These are phyloP conservation scores for Haliaeetus leucogaster DNA, from an alignment of 2,113 vertebrate genomes.

Conservation along the genomic window DNA sequence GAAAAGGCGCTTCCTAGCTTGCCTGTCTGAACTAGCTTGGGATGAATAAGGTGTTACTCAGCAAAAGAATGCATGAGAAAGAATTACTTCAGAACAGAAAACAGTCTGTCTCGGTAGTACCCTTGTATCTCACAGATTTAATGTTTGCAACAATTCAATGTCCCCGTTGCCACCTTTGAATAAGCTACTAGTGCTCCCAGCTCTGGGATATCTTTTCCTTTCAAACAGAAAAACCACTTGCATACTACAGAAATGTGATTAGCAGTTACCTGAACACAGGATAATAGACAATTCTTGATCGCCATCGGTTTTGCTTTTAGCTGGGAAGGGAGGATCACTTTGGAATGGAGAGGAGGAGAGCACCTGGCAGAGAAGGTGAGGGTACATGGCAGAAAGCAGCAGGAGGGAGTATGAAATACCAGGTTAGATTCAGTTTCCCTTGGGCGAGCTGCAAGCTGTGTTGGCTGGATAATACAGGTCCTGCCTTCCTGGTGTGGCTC, in stretches of 20 bases:
- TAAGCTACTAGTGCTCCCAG: neutral
- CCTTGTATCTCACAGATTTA: neutral
- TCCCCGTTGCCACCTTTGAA: neutral
- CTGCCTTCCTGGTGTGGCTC: neutral
- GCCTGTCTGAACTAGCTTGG: slow-evolving; percentile 33
- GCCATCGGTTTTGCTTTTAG: neutral
- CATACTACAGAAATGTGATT: neutral
- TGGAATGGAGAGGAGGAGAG: neutral
- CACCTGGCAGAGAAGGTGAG: neutral
- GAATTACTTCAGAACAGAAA: neutral
- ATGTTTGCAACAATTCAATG: neutral
- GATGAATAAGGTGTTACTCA: slow-evolving; percentile 47
- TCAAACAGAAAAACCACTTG: neutral
- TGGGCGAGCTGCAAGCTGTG: neutral
- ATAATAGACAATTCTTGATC: neutral
- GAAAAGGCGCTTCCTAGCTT: neutral
- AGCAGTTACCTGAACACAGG: neutral
- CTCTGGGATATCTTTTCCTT: neutral
- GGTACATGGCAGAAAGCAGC: neutral
- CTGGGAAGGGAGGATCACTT: neutral
- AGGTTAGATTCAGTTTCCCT: neutral
- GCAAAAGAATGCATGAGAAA: slow-evolving; percentile 25
- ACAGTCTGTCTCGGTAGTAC: neutral
- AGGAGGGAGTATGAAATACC: neutral
- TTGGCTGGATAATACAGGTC: neutral